Conservation (phyloP, 2,113 vertebrate genomes). For the Chloebia gouldiae region DNA sequence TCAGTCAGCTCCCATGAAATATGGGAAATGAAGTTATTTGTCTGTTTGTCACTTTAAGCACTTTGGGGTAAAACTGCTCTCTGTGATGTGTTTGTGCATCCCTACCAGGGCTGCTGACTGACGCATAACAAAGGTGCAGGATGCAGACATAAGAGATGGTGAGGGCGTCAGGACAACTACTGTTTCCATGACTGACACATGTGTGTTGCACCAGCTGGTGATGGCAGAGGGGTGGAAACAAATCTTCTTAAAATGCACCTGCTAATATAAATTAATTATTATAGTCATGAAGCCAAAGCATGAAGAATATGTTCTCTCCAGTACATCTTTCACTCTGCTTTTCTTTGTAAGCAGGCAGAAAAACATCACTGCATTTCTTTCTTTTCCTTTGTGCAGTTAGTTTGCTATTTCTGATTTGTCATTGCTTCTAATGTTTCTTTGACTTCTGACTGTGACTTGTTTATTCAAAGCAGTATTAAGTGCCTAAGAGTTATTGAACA, state of each 20-base stretch:
- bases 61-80: background rate
- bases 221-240: constrained; percentile 45
- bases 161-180: background rate
- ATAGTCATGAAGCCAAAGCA: background rate
- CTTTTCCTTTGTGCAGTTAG: background rate
- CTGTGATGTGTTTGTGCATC: background rate
- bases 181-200: background rate
- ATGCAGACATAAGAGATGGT: background rate
- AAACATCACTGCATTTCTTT: background rate
- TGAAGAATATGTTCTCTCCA: constrained; percentile 27
- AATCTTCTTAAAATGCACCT: constrained; percentile 35
- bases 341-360: constrained; percentile 2
- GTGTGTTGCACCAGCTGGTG: constrained; percentile 48
- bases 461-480: background rate
- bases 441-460: constrained; percentile 16
- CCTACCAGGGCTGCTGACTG: background rate
- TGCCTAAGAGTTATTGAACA: background rate
- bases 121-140: background rate
- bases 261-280: constrained; percentile 65
- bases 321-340: background rate
- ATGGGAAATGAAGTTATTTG: background rate
- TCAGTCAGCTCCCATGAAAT: background rate
- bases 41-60: background rate
- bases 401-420: constrained; percentile 26
- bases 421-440: background rate